Percentiles rank a stretch among this genome's conserved stretches.
Evolutionary conservation across 64 coral and sea anemone genomes (phyloP).

Genomic region (Hydrozoanthus tunicans): DNA sequence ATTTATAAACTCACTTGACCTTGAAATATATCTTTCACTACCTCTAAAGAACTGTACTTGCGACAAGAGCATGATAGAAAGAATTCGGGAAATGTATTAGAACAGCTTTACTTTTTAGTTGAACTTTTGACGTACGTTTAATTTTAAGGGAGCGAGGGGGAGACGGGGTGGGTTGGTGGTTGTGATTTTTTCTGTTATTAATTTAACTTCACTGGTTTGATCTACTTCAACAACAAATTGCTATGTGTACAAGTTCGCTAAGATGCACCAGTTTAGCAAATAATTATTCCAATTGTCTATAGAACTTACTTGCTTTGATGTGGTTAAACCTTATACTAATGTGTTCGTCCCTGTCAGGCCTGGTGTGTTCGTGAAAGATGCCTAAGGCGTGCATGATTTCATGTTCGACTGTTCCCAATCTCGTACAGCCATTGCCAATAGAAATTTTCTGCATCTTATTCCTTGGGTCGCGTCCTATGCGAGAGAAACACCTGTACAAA

Average conservation of each 20-base stretch:
- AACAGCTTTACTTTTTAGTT: background rate
- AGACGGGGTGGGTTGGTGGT: background rate
- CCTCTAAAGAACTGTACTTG: background rate
- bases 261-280: background rate
- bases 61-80: background rate
- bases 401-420: slow-evolving; percentile 1
- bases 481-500: slow-evolving; percentile 12
- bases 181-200: background rate
- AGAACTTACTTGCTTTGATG: slow-evolving; percentile 40
- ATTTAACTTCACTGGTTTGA: background rate
- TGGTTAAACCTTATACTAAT: slow-evolving; percentile 4
- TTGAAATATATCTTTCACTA: background rate
- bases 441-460: slow-evolving; percentile 27
- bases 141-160: background rate
- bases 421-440: slow-evolving; percentile 5
- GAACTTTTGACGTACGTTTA: background rate
- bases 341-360: background rate
- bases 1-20: background rate
- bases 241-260: background rate
- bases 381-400: slow-evolving; percentile 38
- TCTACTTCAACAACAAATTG: background rate
- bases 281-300: background rate
- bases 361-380: slow-evolving; percentile 49
- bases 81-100: background rate
- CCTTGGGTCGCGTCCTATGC: slow-evolving; percentile 29